Percentiles rank a stretch among this genome's conserved stretches.
These are phyloP conservation scores for Serilophus lunatus DNA, from an alignment of 2,113 vertebrate genomes.

Conservation along the genomic window DNA sequence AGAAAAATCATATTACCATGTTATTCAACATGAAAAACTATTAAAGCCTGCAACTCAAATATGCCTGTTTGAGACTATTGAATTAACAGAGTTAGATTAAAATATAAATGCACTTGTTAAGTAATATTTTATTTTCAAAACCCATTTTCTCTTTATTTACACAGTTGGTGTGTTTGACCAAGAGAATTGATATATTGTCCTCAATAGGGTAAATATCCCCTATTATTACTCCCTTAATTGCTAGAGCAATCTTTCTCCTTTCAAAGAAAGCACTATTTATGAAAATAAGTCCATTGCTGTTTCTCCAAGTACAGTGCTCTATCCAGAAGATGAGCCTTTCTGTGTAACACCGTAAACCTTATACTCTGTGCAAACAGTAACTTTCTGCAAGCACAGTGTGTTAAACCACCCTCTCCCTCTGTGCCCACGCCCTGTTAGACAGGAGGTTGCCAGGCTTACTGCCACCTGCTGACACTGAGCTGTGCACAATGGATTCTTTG, in stretches of 20 bases:
- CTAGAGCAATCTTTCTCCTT: background rate
- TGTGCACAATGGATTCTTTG: background rate
- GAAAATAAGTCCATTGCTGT: background rate
- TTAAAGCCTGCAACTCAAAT: constrained; percentile 46
- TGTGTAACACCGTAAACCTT: background rate
- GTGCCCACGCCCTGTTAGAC: background rate
- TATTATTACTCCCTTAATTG: constrained; percentile 40
- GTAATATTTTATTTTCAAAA: constrained; percentile 55
- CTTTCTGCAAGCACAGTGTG: background rate
- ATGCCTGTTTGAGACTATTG: constrained; percentile 19
- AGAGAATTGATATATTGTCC: constrained; percentile 50
- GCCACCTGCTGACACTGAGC: background rate
- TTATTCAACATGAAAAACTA: constrained; percentile 36
- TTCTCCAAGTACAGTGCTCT: background rate
- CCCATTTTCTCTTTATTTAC: constrained; percentile 33
- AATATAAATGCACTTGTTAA: constrained; percentile 45
- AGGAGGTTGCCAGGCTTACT: background rate
- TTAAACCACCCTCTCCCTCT: background rate
- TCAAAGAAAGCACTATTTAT: background rate
- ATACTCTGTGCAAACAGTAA: background rate
- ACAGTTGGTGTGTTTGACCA: constrained; percentile 32
- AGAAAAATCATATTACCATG: background rate
- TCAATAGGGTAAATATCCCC: constrained; percentile 49
- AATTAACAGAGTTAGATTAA: constrained; percentile 45
- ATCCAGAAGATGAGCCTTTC: background rate